Conservation (phyloP, 2,113 vertebrate genomes). For the Leptobrachium ailaonicum region DNA sequence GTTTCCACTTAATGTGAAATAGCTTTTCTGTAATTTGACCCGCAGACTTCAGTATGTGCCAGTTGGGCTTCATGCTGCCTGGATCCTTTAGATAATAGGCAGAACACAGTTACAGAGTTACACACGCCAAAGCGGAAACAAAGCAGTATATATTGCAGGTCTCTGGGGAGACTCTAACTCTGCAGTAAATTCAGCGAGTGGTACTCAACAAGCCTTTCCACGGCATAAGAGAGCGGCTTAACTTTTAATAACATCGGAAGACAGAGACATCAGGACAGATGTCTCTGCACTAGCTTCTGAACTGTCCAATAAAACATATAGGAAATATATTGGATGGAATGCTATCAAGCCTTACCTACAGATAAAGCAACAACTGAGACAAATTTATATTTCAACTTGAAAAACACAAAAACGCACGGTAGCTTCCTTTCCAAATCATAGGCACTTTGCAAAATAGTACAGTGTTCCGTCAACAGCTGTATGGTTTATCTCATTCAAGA, state of each 20-base stretch:
- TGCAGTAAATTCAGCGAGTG: constrained; percentile 45
- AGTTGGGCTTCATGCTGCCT: constrained; percentile 46
- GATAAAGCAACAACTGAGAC: too few species aligned
- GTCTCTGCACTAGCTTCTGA: neutral
- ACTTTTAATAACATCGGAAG: constrained; percentile 24
- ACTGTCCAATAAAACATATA: neutral
- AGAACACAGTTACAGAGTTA: constrained; percentile 50
- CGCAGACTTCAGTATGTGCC: constrained; percentile 47
- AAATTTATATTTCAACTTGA: too few species aligned
- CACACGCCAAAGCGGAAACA: constrained; percentile 47
- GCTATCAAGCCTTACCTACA: too few species aligned
- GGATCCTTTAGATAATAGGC: constrained; percentile 48
- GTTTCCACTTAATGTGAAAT: constrained; percentile 51
- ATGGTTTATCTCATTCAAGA: too few species aligned
- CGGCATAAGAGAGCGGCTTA: constrained; percentile 13
- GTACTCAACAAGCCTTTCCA: constrained; percentile 24
- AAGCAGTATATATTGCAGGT: constrained; percentile 48
- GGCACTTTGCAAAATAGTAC: too few species aligned
- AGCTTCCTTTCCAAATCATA: too few species aligned
- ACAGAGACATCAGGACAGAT: constrained; percentile 10
- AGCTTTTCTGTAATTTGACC: constrained; percentile 49
- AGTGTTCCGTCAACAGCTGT: too few species aligned
- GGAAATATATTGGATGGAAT: neutral
- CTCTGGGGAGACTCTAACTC: constrained; percentile 33
- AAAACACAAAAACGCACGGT: too few species aligned